These are phyloP conservation scores for Chaetodon trifasciatus DNA, from an alignment of 2,797 vertebrate genomes.

Conservation along the genomic window DNA sequence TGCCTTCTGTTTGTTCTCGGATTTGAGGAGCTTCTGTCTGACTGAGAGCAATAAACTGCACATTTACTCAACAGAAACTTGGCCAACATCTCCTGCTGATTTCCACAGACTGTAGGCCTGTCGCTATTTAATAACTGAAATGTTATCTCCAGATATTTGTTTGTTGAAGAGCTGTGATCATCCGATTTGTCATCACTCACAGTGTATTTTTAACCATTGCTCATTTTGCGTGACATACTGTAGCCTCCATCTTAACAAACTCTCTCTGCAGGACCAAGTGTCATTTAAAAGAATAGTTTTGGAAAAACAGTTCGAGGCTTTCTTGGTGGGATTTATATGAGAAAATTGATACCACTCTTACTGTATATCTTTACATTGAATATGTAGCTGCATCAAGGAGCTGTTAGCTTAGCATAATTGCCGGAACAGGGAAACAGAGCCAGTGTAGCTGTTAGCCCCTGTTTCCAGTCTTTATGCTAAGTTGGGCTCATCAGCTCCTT, in stretches of 20 bases:
- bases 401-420: neutral
- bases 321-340: neutral
- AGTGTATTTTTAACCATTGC: neutral
- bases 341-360: neutral
- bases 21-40: conserved; percentile 13
- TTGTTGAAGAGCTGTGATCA: conserved; percentile 10
- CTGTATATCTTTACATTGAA: neutral
- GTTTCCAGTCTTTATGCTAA: neutral
- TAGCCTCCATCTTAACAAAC: neutral
- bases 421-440: neutral
- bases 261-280: too few species aligned
- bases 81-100: conserved; percentile 23
- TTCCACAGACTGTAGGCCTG: neutral
- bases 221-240: neutral
- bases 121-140: conserved; percentile 17
- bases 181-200: neutral
- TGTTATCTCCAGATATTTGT: conserved; percentile 38
- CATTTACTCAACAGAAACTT: conserved; percentile 23
- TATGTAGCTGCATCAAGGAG: neutral
- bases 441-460: too few species aligned
- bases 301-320: neutral
- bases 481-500: neutral
- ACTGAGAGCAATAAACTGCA: conserved; percentile 24
- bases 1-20: conserved; percentile 18
- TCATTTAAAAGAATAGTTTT: neutral